These are phyloP conservation scores for Holacanthus passer DNA, from an alignment of 2,113 vertebrate species.

Conservation along the genomic window DNA sequence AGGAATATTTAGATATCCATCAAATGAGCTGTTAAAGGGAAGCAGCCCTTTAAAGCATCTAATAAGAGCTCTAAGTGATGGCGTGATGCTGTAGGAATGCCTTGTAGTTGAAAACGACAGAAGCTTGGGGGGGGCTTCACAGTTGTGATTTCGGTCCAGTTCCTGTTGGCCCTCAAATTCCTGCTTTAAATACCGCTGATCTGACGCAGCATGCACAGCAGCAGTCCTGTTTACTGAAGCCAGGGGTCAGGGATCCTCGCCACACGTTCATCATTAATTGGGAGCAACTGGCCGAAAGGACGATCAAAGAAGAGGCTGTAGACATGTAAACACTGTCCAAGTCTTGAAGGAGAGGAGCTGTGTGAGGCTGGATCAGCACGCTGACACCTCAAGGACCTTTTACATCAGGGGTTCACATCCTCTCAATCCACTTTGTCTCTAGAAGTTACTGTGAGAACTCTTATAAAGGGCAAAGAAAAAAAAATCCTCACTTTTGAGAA, in stretches of 20 bases:
- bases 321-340: conserved; percentile 35
- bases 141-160: conserved; percentile 35
- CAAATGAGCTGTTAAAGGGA: conserved; percentile 21
- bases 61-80: conserved; percentile 21
- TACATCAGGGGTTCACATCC: neutral
- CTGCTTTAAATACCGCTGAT: conserved; percentile 46
- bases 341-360: conserved; percentile 14
- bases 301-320: conserved; percentile 35
- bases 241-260: conserved; percentile 52
- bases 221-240: conserved; percentile 65
- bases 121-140: conserved; percentile 18
- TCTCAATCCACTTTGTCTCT: too few relatives aligned
- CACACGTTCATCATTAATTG: conserved; percentile 66
- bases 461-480: too few relatives aligned
- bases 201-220: conserved; percentile 37
- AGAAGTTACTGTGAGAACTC: too few relatives aligned
- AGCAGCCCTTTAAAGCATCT: conserved; percentile 12
- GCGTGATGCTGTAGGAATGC: conserved; percentile 24
- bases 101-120: conserved; percentile 42
- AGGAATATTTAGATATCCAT: conserved; percentile 29
- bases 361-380: neutral
- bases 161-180: conserved; percentile 53
- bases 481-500: neutral
- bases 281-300: conserved; percentile 40
- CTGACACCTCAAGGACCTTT: conserved; percentile 7